These are phyloP conservation scores for Oscheius sp. DNA, from an alignment of 2,888 invertebrate genomes.

Conservation along the genomic window DNA sequence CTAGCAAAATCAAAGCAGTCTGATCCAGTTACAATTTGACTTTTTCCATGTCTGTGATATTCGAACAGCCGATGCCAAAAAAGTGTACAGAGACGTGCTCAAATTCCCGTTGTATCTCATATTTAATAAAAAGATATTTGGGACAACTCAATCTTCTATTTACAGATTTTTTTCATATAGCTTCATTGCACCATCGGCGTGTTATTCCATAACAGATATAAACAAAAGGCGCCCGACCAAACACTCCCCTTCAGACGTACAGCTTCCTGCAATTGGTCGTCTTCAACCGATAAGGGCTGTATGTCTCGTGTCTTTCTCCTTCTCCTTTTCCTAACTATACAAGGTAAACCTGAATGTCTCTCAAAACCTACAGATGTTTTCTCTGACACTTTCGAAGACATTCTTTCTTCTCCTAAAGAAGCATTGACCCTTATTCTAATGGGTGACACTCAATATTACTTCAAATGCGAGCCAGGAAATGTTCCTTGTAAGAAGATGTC, in stretches of 20 bases:
- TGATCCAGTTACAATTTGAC: conserved; percentile 15
- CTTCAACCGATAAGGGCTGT: not conserved
- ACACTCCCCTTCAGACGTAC: not conserved
- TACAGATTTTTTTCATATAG: not conserved
- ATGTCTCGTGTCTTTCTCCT: not conserved
- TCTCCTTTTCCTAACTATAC: not conserved
- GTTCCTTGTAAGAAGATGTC: conserved; percentile 56
- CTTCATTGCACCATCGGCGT: not conserved
- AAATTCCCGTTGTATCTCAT: conserved; percentile 24
- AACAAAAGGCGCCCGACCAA: not conserved
- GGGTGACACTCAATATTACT: conserved; percentile 66
- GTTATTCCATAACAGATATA: conserved; percentile 3
- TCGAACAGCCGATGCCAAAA: not conserved
- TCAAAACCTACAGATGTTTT: not conserved
- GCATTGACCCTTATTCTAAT: conserved; percentile 55
- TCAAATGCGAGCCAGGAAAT: conserved; percentile 60
- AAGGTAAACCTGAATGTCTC: not conserved
- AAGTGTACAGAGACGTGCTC: conserved; percentile 16
- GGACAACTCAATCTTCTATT: not conserved
- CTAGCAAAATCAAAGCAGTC: conserved; percentile 21
- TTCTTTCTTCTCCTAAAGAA: conserved; percentile 30
- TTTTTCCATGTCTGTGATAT: not conserved
- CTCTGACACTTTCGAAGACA: not conserved
- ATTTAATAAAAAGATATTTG: conserved; percentile 8
- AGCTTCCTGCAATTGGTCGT: not conserved